These are phyloP conservation scores for Tanypteryx hageni DNA, from an alignment of 2,888 invertebrate genomes.

Conservation along the genomic window DNA sequence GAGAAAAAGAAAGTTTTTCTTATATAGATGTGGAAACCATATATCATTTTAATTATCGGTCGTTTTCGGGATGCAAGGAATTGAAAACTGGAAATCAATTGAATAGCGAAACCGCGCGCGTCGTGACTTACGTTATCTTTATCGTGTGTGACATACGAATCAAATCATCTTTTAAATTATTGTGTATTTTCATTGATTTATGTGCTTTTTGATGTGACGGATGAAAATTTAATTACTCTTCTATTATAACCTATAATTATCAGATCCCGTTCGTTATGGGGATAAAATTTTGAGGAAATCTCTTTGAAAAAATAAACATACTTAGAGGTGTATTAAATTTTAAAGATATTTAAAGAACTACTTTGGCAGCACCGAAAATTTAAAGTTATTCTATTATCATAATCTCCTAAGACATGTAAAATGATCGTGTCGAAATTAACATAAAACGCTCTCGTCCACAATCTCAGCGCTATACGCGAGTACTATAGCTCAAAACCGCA, in stretches of 20 bases:
- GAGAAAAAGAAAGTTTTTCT: constrained; percentile 24
- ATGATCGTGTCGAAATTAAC: constrained; percentile 26
- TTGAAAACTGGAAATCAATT: not conserved
- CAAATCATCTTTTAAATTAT: constrained; percentile 2
- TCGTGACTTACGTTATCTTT: not conserved
- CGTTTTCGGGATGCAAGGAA: not conserved
- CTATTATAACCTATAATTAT: too few species aligned
- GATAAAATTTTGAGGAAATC: too few species aligned
- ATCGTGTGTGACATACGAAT: not conserved
- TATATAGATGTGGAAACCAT: constrained; percentile 1
- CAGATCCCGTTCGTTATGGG: too few species aligned
- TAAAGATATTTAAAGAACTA: too few species aligned
- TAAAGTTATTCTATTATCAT: not conserved
- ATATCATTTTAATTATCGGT: not conserved
- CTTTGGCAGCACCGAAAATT: too few species aligned
- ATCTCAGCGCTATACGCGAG: not conserved
- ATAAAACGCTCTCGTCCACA: not conserved
- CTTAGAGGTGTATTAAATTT: too few species aligned
- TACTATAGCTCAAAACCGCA: constrained; percentile 15
- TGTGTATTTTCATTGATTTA: not conserved
- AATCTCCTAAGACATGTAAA: not conserved
- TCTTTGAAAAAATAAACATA: too few species aligned
- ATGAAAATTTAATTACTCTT: not conserved
- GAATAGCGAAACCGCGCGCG: not conserved
- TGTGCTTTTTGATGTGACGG: not conserved